Evolutionary conservation across 30 jellyfish, hydroid and myxozoan species (phyloP).

Genomic region (Chrysaora quinquecirrha): DNA sequence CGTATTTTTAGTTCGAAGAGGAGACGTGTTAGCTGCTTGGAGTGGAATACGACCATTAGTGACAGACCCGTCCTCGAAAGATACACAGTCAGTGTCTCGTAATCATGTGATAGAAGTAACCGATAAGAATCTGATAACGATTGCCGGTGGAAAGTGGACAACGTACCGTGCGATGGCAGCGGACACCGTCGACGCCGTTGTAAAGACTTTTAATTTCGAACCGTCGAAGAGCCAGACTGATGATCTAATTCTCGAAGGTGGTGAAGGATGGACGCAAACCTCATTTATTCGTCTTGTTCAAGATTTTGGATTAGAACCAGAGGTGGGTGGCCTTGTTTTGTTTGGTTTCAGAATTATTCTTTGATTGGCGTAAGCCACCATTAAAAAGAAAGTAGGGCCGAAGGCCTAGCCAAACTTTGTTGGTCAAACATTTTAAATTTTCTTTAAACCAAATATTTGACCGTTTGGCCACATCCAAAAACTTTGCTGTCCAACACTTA

Average conservation of each 20-base stretch:
- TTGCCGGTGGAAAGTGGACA: slow-evolving; percentile 99
- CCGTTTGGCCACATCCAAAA: too few species aligned
- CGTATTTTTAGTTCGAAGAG: slow-evolving; percentile 90
- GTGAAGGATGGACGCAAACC: slow-evolving; percentile 94
- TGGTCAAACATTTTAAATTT: too few species aligned
- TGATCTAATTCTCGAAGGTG: slow-evolving; percentile 86
- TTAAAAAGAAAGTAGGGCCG: too few species aligned
- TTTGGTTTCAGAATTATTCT: too few species aligned
- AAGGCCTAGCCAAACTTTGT: too few species aligned
- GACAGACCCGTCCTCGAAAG: slow-evolving; percentile 84
- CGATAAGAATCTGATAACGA: slow-evolving; percentile 80
- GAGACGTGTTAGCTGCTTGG: slow-evolving; percentile 96
- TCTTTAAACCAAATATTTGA: too few species aligned
- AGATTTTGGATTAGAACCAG: slow-evolving; percentile 90
- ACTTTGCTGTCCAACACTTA: too few species aligned
- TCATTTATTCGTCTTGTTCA: slow-evolving; percentile 80
- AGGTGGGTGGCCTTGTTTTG: too few species aligned
- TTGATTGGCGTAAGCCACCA: too few species aligned
- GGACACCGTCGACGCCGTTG: slow-evolving; percentile 89
- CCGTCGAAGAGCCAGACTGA: slow-evolving; percentile 65
- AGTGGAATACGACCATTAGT: slow-evolving; percentile 99
- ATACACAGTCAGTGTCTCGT: slow-evolving; percentile 92
- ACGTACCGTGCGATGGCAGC: slow-evolving; percentile 98
- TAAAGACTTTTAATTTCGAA: slow-evolving; percentile 37
- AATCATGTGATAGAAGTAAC: slow-evolving; percentile 90